Evolutionary conservation across 1,140 invertebrate genomes (phyloP).

Genomic region (Spodoptera litura): DNA sequence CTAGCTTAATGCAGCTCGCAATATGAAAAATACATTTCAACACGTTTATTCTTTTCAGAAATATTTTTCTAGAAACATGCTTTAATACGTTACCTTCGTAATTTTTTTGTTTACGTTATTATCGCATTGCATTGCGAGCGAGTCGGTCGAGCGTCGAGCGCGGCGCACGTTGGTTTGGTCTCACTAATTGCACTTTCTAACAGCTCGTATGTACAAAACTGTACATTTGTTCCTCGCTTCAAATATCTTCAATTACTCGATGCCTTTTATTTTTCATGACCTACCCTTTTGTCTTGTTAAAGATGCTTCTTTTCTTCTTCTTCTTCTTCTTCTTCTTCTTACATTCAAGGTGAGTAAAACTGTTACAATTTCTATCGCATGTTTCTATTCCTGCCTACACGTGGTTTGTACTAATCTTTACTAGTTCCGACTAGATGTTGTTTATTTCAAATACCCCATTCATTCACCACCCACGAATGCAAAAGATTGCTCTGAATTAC

Average conservation of each 20-base stretch:
- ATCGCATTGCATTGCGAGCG: conserved; percentile 4
- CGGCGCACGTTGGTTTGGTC: not conserved
- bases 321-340: too few relatives aligned
- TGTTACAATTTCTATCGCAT: too few relatives aligned
- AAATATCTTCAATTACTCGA: conserved; percentile 36
- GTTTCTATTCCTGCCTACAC: too few relatives aligned
- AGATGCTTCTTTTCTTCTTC: not conserved
- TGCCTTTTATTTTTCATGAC: conserved; percentile 7
- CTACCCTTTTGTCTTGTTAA: conserved; percentile 10
- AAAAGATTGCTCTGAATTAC: too few relatives aligned
- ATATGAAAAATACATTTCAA: too few relatives aligned
- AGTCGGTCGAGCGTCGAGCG: not conserved
- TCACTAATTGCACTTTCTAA: conserved; percentile 45
- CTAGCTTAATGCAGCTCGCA: too few relatives aligned
- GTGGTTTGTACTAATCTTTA: too few relatives aligned
- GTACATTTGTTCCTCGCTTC: conserved; percentile 38
- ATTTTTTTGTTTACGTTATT: conserved; percentile 23
- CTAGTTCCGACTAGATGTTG: too few relatives aligned
- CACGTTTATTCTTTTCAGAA: not conserved
- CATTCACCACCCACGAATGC: too few relatives aligned
- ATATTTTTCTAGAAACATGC: not conserved
- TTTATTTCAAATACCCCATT: too few relatives aligned
- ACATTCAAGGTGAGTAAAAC: too few relatives aligned
- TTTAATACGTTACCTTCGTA: conserved; percentile 12
- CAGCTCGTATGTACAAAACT: conserved; percentile 11